Base-by-base conservation (phyloP, 2,888 invertebrate genomes). In the Sphaerophoria taeniata region DNA sequence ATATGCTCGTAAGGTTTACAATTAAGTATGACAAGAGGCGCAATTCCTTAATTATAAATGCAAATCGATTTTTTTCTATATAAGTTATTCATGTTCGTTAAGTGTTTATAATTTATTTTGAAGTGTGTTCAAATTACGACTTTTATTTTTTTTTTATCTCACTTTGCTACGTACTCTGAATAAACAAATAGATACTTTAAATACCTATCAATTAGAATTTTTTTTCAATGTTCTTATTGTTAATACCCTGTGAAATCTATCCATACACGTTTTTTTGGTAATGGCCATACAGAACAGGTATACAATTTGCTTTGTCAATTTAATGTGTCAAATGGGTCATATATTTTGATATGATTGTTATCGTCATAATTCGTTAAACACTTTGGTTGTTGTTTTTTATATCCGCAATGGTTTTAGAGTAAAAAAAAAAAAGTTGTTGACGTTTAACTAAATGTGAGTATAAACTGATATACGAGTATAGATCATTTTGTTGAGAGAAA, bases 211-310 rank as follows among this genome's bases (percentile, higher is more conserved):
- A 24, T 24, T 24, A 24, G 24, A 24, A 24, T 24, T 24, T 24
- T 24, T 24, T 24, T 1, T 24, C 24, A 24, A 24, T 24, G 24
- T 24, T 24, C 24, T 24, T 24, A 24, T 24, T 24, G 24, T 36
- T 55, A 33, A 55, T 55, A 31, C 33, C 6, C 14, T 33, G 34
- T 14, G 14, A 24, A 16, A 56, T 24, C 14, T 36, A 36, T 56
- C 56, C 24, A 24, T 36, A 56, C 56, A 56, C 56, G 56, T 36
- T 56, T 11, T 56, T 56, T 34, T 4, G 34, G 14, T 56, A 56
- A 56, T 56, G 36, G 14, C 34, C 7, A 56, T 56, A 34, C 14
- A 34, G 36, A 4, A 14, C 56, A 56, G 14, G 56, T 56, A 56
- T 14, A 56, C 24, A 24, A 24, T 24, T 24, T 24, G 16, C 24